Base-by-base conservation (phyloP, 2,888 invertebrate species). In the Pterobdella sp. region DNA sequence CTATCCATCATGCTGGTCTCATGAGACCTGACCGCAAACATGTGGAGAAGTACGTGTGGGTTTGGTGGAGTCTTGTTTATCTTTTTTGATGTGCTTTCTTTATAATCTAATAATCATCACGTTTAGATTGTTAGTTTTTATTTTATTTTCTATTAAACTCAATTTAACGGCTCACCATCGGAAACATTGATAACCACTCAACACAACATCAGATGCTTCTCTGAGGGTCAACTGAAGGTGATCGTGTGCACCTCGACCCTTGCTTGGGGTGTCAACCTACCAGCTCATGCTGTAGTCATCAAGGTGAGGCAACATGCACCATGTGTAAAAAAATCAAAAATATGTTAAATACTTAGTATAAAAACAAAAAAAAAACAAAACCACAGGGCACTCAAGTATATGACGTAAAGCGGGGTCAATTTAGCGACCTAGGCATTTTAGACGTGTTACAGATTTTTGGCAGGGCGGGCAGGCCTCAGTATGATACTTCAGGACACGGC, bases 241-340 rank as follows among this genome's bases (percentile, higher is more conserved):
- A 85, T 99, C 1, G 91, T 94, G 10, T 97, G 97, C 82, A 99
- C 98, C 0, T 92, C 98, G 0, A 99, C 98, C 0, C 86, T 99
- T 37, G 98, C 98, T 35, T 99, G 98, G 98, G 98, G 98, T 78
- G 97, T 99, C 3, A 99, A 99, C 86, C 87, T 99, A 77, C 98
- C 98, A 0, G 98, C 98, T 0, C 96, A 97, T 83, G 96, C 94
- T 37, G 97, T 98, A 76, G 89, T 98, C 68, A 95, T 95, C 77
- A 89, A 91, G 84, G 93, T 92, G 85, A n/a, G n/a, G n/a, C n/a
- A n/a, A n/a, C n/a, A n/a, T n/a, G n/a, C n/a, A n/a, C n/a, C n/a
- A n/a, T n/a, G n/a, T n/a, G n/a, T n/a, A n/a, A n/a, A n/a, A n/a
- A n/a, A n/a, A n/a, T n/a, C n/a, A n/a, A n/a, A n/a, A n/a, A n/a